phyloP scores from a whole-genome alignment of 2,113 vertebrate species.

The Coregonus clupeaformis region DNA sequence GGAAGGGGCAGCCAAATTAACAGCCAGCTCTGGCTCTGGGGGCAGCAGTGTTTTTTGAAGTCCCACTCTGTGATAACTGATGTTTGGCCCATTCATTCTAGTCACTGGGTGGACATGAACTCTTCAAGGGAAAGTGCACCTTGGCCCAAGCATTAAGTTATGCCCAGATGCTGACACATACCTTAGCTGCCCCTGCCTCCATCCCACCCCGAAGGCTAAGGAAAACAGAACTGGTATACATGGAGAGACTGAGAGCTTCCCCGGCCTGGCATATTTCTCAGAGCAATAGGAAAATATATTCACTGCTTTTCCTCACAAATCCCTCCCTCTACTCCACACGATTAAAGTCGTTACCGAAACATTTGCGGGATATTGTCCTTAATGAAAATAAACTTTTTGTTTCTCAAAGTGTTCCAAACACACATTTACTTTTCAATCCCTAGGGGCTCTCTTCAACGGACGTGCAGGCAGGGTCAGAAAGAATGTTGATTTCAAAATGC shows the following conservation, averaged over 20 bases:
- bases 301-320: constrained; percentile 36
- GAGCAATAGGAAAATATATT: constrained; percentile 25
- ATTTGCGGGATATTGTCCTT: neutral
- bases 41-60: neutral
- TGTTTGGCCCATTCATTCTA: constrained; percentile 2
- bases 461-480: neutral
- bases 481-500: constrained; percentile 21
- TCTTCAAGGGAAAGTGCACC: neutral
- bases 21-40: neutral
- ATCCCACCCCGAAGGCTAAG: constrained; percentile 7
- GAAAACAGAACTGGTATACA: constrained; percentile 49
- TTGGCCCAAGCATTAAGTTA: neutral
- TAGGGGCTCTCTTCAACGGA: neutral
- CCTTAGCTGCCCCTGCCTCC: neutral
- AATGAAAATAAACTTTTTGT: neutral
- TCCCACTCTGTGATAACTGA: neutral
- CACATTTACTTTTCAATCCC: constrained; percentile 1
- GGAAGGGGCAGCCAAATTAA: neutral
- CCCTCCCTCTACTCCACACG: constrained; percentile 20
- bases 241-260: neutral
- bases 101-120: neutral
- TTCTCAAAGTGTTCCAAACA: neutral
- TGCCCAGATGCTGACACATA: constrained; percentile 21
- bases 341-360: neutral
- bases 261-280: constrained; percentile 24